Evolutionary conservation across 2,888 invertebrate species (phyloP), one percentile per base, ranked within the genome.

Genomic region (Heteropelma amictum): DNA sequence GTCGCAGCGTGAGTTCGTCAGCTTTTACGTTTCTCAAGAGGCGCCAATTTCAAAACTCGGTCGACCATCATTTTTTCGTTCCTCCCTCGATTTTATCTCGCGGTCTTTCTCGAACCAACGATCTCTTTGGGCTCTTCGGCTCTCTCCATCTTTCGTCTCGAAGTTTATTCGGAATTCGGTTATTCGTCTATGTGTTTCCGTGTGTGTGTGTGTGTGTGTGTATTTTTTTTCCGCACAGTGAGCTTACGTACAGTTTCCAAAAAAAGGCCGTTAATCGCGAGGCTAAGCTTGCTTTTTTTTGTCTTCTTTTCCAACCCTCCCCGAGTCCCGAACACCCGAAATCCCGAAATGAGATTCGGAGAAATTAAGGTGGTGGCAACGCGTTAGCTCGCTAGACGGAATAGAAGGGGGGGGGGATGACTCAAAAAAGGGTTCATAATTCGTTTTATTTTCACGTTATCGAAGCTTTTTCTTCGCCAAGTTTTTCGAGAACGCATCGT

Each of bases 61-160:
- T 21, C 21, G 17, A 3, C 23, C 3, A 5, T 45, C 45, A 21
- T 49, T 49, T 21, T 49, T 49, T 23, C 47, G n/a, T 38, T 14
- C n/a, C n/a, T n/a, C n/a, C n/a, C n/a, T 14, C 3, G 38, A 38
- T 38, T 5, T 12, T 12, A 5, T 5, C 6, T 4, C 12, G 12
- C 6, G 14, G 38, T 21, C 8, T 23, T 40, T 26, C 6, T n/a
- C n/a, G 42, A 17, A 30, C n/a, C n/a, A n/a, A n/a, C n/a, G n/a
- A n/a, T 33, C 51, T 58, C 58, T 28, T 60, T 83, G 84, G 82
- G 82, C 83, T 76, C 76, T 78, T 64, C 63, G 17, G 30, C 17
- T 14, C 17, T 30, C 35, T 30, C 71, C 28, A 8, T 17, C 33
- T n/a, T 40, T 33, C 14, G 14, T 30, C 73, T 49, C 26, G 38